A percentile compares a stretch with the other conserved stretches of the same genome.
phyloP scores from a whole-genome alignment of 2,797 vertebrate genomes.

The Ciconia nigra region DNA sequence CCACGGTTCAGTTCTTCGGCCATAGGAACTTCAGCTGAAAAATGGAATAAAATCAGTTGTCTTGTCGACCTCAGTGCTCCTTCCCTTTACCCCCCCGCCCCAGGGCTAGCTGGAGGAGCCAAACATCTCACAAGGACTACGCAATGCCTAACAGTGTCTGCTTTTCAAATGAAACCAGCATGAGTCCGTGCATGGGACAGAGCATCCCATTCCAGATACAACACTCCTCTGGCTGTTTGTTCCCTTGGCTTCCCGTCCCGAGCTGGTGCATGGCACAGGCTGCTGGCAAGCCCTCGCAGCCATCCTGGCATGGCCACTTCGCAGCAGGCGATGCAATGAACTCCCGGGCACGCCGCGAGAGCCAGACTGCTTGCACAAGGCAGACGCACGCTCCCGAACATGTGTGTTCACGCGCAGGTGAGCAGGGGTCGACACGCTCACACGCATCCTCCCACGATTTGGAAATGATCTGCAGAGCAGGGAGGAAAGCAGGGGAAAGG shows the following conservation, averaged over 20 bases:
- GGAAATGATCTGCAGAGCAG: background rate
- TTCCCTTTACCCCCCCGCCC: background rate
- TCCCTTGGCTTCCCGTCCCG: background rate
- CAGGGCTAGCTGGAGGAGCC: background rate
- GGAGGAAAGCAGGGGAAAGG: background rate
- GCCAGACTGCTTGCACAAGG: background rate
- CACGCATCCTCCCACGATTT: background rate
- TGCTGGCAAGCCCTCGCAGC: background rate
- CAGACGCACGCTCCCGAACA: accelerated
- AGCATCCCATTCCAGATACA: background rate
- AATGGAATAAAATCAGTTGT: background rate
- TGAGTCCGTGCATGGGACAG: accelerated
- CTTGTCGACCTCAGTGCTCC: background rate
- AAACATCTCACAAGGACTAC: background rate
- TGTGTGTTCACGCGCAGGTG: accelerated
- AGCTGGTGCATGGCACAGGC: background rate
- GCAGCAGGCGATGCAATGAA: accelerated
- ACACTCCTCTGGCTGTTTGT: background rate
- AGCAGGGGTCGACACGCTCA: background rate
- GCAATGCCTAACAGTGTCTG: background rate
- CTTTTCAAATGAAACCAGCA: background rate
- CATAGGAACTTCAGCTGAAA: background rate
- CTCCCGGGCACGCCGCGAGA: background rate
- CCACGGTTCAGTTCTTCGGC: background rate
- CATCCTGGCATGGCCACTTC: background rate